Percentiles rank a stretch among this genome's conserved stretches.
Conservation (phyloP, 2,888 invertebrate species). For the Xiphydria camelus region DNA sequence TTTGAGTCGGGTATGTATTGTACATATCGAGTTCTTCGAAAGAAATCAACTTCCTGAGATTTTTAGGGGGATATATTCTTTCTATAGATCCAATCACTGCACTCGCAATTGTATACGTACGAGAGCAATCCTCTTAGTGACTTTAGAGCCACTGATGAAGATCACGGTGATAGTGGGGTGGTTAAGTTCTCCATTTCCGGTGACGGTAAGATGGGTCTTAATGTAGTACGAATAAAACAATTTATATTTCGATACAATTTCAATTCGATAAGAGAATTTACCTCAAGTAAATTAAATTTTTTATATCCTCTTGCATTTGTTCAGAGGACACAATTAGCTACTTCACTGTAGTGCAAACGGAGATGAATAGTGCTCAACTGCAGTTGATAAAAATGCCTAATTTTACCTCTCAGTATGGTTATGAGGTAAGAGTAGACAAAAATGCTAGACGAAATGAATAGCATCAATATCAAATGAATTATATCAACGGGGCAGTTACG, state of each 20-base stretch:
- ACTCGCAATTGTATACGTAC: slow-evolving; percentile 38
- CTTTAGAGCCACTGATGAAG: slow-evolving; percentile 62
- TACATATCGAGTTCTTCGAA: neutral
- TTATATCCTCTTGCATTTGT: no score
- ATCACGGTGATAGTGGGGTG: slow-evolving; percentile 62
- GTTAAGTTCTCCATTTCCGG: slow-evolving; percentile 60
- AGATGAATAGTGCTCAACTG: slow-evolving; percentile 23
- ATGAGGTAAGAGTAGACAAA: slow-evolving; percentile 21
- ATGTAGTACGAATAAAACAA: no score
- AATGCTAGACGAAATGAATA: no score
- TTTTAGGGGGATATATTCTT: neutral
- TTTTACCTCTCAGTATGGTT: slow-evolving; percentile 10
- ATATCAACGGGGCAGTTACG: no score
- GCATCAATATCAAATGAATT: no score
- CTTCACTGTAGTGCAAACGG: slow-evolving; percentile 25
- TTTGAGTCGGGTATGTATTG: slow-evolving; percentile 20
- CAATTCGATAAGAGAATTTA: no score
- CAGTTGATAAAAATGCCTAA: slow-evolving; percentile 22
- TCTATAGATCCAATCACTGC: slow-evolving; percentile 33
- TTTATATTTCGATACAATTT: no score
- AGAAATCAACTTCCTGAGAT: slow-evolving; percentile 2
- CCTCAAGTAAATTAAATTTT: no score
- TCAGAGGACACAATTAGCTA: no score
- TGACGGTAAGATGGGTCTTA: slow-evolving; percentile 54
- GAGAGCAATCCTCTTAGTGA: slow-evolving; percentile 55